These are phyloP conservation scores for Lamproptera curius DNA, from an alignment of 2,888 invertebrate genomes.

Conservation along the genomic window DNA sequence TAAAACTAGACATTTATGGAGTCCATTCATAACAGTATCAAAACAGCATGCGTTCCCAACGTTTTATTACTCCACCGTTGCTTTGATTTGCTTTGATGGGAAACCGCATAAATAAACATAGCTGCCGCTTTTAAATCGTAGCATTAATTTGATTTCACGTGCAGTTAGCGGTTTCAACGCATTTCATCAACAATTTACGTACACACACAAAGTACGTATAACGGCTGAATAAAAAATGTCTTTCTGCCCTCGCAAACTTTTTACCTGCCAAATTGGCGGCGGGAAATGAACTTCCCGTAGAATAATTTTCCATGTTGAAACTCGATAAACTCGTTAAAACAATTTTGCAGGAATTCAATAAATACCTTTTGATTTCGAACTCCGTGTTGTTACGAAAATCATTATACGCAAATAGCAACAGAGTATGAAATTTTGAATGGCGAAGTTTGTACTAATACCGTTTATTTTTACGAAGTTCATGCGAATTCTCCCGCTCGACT, in stretches of 20 bases:
- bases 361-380: constrained; percentile 12
- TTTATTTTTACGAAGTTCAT: too few species aligned
- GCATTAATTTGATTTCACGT: constrained; percentile 54
- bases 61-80: constrained; percentile 12
- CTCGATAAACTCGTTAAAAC: constrained; percentile 16
- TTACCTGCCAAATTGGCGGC: constrained; percentile 10
- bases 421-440: constrained; percentile 8
- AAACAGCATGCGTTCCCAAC: constrained; percentile 7
- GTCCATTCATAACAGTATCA: constrained; percentile 13
- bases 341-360: constrained; percentile 17
- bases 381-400: constrained; percentile 14
- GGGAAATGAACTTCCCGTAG: constrained; percentile 6
- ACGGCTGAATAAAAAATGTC: neutral
- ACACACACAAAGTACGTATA: neutral
- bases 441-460: constrained; percentile 8
- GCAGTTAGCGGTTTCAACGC: constrained; percentile 45
- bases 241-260: neutral
- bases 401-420: constrained; percentile 9
- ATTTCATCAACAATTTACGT: constrained; percentile 40
- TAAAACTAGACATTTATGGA: too few species aligned
- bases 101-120: constrained; percentile 31
- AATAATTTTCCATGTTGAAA: constrained; percentile 15
- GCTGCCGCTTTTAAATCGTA: constrained; percentile 38
- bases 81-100: constrained; percentile 21
- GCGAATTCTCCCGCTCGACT: too few species aligned